A percentile compares a stretch with the other conserved stretches of the same genome.
Evolutionary conservation across 2,797 vertebrate genomes (phyloP).

Genomic region (Nyctalus aviator): DNA sequence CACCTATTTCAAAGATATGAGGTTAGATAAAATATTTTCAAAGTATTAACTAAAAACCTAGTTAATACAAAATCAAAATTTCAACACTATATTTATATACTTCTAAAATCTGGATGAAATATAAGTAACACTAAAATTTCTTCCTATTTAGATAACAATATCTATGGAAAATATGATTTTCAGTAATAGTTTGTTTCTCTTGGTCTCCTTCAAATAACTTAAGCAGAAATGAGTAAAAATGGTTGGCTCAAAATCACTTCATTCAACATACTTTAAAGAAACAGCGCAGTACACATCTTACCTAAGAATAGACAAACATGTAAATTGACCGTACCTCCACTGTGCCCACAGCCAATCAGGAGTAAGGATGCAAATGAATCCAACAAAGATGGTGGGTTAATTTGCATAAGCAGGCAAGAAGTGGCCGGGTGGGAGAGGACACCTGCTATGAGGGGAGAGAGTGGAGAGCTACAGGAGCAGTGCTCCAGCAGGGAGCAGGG

Average conservation of each 20-base stretch:
- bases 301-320: no score
- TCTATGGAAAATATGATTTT: slow-evolving; percentile 17
- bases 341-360: no score
- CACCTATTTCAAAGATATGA: slow-evolving; percentile 8
- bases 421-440: no score
- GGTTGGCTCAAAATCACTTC: neutral
- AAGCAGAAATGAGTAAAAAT: slow-evolving; percentile 31
- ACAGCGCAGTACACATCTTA: neutral
- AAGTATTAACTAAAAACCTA: slow-evolving; percentile 51
- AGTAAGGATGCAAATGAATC: no score
- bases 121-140: neutral
- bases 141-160: neutral
- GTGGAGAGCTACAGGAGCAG: no score
- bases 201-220: slow-evolving; percentile 46
- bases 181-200: slow-evolving; percentile 22
- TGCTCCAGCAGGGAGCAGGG: no score
- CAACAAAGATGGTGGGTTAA: no score
- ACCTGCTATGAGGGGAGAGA: no score
- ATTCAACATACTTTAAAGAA: slow-evolving; percentile 16
- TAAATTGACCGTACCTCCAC: no score
- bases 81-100: neutral
- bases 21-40: slow-evolving; percentile 3
- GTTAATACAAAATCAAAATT: slow-evolving; percentile 19
- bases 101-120: slow-evolving; percentile 37
- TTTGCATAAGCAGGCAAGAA: no score